phyloP scores from a whole-genome alignment of 2,113 vertebrate species.

The Gila orcuttii region DNA sequence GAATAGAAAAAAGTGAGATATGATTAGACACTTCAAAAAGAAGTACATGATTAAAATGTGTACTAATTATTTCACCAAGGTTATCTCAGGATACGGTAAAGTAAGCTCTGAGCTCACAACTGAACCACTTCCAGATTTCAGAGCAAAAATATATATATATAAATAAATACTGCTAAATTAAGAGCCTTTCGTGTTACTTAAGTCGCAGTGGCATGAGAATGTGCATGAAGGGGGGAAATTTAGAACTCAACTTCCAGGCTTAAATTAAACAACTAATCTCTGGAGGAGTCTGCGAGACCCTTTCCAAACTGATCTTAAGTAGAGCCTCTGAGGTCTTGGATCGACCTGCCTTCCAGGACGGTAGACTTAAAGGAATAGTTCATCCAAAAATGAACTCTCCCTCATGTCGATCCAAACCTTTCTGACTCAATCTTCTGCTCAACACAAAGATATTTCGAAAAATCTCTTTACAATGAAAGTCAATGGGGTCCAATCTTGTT shows the following conservation, averaged over 20 bases:
- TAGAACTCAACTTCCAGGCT: slow-evolving; percentile 43
- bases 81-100: slow-evolving; percentile 17
- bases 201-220: slow-evolving; percentile 17
- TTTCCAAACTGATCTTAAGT: slow-evolving; percentile 20
- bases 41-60: slow-evolving; percentile 17
- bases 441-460: background rate
- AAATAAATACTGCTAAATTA: slow-evolving; percentile 3
- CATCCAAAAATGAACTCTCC: background rate
- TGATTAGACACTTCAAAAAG: slow-evolving; percentile 14
- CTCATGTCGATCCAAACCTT: background rate
- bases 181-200: slow-evolving; percentile 29
- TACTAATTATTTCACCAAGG: slow-evolving; percentile 25
- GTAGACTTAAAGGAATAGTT: background rate
- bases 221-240: slow-evolving; percentile 29
- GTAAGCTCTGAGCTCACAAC: background rate
- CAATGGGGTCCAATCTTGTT: background rate
- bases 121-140: background rate
- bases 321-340: background rate
- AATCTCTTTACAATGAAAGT: background rate
- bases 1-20: background rate
- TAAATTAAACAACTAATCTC: slow-evolving; percentile 49
- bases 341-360: background rate
- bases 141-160: background rate
- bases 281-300: slow-evolving; percentile 28
- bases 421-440: background rate